A percentile compares a stretch with the other conserved stretches of the same genome.
Evolutionary conservation across 2,113 vertebrate genomes (phyloP).

Genomic region (Tiliqua scincoides): DNA sequence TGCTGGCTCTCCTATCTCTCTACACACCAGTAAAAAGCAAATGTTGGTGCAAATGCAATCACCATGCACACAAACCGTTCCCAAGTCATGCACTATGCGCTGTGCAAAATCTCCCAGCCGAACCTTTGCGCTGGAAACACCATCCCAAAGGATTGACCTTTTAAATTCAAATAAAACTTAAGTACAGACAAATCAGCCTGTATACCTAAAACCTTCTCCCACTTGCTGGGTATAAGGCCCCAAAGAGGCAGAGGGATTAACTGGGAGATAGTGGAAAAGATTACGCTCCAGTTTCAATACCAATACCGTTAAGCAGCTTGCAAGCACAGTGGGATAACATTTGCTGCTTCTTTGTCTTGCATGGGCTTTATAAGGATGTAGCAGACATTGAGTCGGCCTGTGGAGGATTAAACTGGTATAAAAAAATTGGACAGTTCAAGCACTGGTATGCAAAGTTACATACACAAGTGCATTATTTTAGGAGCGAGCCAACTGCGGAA

Average conservation of each 20-base stretch:
- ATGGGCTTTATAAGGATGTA: background rate
- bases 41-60: background rate
- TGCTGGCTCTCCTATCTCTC: background rate
- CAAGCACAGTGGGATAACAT: background rate
- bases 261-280: background rate
- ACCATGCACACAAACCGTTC: background rate
- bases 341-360: background rate
- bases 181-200: background rate
- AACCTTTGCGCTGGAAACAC: background rate
- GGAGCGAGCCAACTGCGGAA: background rate
- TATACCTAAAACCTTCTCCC: background rate
- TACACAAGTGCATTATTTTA: background rate
- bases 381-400: constrained; percentile 4
- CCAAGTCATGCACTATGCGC: background rate
- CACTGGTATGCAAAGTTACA: rapidly evolving
- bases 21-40: background rate
- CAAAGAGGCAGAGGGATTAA: constrained; percentile 45
- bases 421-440: background rate
- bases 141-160: background rate
- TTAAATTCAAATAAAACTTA: background rate
- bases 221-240: background rate
- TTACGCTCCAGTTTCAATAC: background rate
- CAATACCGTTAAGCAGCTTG: background rate
- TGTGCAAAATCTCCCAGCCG: background rate
- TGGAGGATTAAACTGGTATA: background rate